Evolutionary conservation across 2,797 vertebrate species (phyloP), one percentile per base, ranked within the genome.

Genomic region (Rhynchotus rufescens): DNA sequence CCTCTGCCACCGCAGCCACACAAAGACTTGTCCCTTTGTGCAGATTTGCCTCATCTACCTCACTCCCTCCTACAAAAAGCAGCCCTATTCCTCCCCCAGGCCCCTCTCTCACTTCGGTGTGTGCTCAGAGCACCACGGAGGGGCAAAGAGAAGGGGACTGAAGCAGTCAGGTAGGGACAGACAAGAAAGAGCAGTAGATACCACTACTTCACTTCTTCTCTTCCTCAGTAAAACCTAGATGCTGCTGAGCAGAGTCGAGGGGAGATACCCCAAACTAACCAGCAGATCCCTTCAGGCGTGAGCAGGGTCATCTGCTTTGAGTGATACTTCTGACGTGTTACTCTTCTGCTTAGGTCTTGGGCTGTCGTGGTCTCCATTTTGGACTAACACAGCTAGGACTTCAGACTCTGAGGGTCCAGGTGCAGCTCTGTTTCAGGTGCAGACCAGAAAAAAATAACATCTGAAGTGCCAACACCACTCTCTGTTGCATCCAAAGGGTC

Each of bases 71-170:
- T 1, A 38, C 47, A 60, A 54, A 16, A 6, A 6, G 34, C 61
- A 74, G 68, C 9, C 44, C 7, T 32, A 4, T 60, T 67, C 44
- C 57, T 42, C 22, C 10, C 38, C 23, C 69, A 67, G 28, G 64
- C 11, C 10, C 30, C 28, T 15, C 11, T 6, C 7, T 4, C 17
- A 26, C 20, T 4, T 2, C 8, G 5, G 54, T 8, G 3, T 11
- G 11, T 30, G 49, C 30, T 44, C 62, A 23, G 47, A 49, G 61
- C 19, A 32, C 26, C 61, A 23, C 60, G 30, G 52, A 52, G 12
- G 23, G 38, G 4, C 9, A 10, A 82, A 38, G 12, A 66, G 21
- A 5, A 14, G 25, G 7, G 0, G 0, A 57, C 13, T 14, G 36
- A 74, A 65, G 10, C 23, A 44, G 6, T 30, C 54, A 20, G 30